Conservation (phyloP, 2,888 invertebrate species). For the Limnephilus marmoratus region DNA sequence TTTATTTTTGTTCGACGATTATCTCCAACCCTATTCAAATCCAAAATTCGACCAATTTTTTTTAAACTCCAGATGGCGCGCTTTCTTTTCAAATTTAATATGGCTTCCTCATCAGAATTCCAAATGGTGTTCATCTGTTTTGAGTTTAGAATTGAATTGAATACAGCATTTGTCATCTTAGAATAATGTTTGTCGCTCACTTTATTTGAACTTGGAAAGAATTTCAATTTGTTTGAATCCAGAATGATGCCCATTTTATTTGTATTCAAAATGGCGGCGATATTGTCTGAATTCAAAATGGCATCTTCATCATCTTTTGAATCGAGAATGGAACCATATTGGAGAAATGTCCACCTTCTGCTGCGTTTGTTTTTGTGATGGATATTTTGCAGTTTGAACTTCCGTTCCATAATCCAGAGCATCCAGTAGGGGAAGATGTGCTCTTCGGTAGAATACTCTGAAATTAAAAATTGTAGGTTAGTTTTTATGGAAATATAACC, state of each 20-base stretch:
- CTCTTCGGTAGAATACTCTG: constrained; percentile 31
- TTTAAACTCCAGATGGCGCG: constrained; percentile 10
- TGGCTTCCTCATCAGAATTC: too few relatives aligned
- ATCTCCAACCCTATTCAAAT: too few relatives aligned
- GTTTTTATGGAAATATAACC: not conserved
- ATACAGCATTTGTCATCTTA: not conserved
- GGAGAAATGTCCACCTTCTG: constrained; percentile 40
- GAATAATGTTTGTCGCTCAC: not conserved
- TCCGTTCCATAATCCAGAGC: constrained; percentile 23
- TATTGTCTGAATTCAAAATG: constrained; percentile 5
- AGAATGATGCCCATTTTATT: not conserved
- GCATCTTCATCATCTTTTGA: not conserved
- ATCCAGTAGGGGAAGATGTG: constrained; percentile 43
- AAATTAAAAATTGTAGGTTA: constrained; percentile 9
- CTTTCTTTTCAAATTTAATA: too few relatives aligned
- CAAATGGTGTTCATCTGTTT: not conserved
- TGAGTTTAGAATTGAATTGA: not conserved
- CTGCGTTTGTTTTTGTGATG: not conserved
- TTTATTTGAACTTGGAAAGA: not conserved
- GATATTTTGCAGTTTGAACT: constrained; percentile 6
- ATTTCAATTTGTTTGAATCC: not conserved
- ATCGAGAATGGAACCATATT: constrained; percentile 19
- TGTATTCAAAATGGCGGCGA: constrained; percentile 9
- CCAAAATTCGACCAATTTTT: not conserved
- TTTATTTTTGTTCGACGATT: too few relatives aligned